Conservation (phyloP, 2,797 vertebrate genomes). For the Scyliorhinus canicula region DNA sequence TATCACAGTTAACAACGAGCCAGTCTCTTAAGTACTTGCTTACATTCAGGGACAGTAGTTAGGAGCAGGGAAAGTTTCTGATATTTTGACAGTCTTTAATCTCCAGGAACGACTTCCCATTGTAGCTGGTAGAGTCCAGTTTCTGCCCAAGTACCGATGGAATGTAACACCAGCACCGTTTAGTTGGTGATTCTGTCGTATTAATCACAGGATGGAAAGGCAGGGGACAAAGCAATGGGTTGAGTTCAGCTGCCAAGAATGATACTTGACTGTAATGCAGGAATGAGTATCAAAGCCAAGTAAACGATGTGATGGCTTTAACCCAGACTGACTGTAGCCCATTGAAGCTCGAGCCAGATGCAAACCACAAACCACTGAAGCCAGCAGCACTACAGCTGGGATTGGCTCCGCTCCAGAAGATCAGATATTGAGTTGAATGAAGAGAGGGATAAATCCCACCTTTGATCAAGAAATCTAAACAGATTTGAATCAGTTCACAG, state of each 20-base stretch:
- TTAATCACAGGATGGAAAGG: not conserved
- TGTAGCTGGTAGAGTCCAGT: not conserved
- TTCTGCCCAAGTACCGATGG: not conserved
- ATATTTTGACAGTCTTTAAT: not conserved
- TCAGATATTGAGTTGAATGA: not conserved
- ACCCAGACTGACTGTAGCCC: not conserved
- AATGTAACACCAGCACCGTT: not conserved
- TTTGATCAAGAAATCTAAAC: not conserved
- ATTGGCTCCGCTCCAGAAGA: not conserved
- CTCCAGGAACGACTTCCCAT: not conserved
- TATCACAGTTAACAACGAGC: not conserved
- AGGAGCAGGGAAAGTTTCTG: not conserved
- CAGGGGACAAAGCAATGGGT: not conserved
- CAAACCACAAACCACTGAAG: slow-evolving; percentile 28
- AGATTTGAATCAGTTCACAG: no score
- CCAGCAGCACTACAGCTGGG: not conserved
- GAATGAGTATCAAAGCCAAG: not conserved
- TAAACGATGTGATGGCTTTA: not conserved
- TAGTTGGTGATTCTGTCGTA: not conserved
- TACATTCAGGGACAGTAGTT: not conserved
- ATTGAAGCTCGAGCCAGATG: not conserved
- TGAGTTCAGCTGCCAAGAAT: not conserved
- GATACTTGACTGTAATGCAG: not conserved
- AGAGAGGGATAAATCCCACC: not conserved
- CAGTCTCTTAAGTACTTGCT: not conserved